Percentiles rank a stretch among this genome's conserved stretches.
These are phyloP conservation scores for Ctenochaetus hawaiiensis DNA, from an alignment of 2,797 vertebrate species.

Conservation along the genomic window DNA sequence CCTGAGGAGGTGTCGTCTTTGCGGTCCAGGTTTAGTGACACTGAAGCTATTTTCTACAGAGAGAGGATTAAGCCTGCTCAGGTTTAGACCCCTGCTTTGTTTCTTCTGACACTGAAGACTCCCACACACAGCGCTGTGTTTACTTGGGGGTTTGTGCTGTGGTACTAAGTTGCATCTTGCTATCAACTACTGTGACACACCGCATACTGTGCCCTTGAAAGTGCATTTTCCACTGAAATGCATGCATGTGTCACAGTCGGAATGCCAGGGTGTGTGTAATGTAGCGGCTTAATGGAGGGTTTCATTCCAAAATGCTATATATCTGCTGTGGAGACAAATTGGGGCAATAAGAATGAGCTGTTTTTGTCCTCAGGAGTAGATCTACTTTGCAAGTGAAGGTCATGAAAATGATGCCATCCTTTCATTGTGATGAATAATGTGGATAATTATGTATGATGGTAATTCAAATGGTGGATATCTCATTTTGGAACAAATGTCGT, in stretches of 20 bases:
- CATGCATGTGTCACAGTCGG: conserved; percentile 47
- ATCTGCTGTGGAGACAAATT: conserved; percentile 57
- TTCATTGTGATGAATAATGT: conserved; percentile 51
- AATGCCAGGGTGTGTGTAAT: conserved; percentile 46
- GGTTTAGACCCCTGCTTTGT: conserved; percentile 81
- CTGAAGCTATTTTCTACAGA: conserved; percentile 70
- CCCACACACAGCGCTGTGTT: conserved; percentile 66
- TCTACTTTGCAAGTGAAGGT: conserved; percentile 29
- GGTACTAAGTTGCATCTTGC: conserved; percentile 67
- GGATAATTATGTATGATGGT: conserved; percentile 47
- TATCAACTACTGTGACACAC: conserved; percentile 62
- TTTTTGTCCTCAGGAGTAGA: conserved; percentile 43
- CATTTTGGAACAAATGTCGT: conserved; percentile 35
- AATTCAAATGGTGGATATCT: conserved; percentile 50
- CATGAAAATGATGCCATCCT: conserved; percentile 23
- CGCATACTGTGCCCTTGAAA: conserved; percentile 68
- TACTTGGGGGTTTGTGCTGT: conserved; percentile 47
- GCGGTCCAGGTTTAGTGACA: conserved; percentile 70
- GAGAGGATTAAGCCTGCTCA: conserved; percentile 80
- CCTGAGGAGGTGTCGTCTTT: conserved; percentile 75
- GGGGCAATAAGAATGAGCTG: conserved; percentile 44
- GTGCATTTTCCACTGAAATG: conserved; percentile 51
- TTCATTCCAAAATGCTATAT: conserved; percentile 50
- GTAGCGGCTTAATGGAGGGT: conserved; percentile 52
- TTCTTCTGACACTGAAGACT: conserved; percentile 70